phyloP scores from a whole-genome alignment of 2,113 vertebrate species.

The Scortum barcoo region DNA sequence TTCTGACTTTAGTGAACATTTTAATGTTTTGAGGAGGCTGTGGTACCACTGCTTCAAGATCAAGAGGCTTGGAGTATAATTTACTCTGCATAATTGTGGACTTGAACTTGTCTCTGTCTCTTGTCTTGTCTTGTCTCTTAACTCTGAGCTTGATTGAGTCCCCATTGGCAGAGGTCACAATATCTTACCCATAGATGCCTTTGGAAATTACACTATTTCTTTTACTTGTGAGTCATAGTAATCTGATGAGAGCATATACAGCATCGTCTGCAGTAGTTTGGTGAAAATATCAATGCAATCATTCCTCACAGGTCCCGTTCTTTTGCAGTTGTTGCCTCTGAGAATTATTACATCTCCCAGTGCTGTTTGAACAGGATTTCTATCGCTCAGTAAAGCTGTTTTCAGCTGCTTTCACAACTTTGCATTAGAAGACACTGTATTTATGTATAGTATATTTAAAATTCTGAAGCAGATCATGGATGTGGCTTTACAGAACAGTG shows the following conservation, averaged over 20 bases:
- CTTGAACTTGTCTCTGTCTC: constrained; percentile 6
- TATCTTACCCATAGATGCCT: too few species aligned
- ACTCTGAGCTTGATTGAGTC: constrained; percentile 2
- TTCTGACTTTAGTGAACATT: background rate
- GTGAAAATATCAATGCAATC: background rate
- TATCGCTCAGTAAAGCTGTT: background rate
- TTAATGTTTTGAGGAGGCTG: background rate
- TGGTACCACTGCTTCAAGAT: background rate
- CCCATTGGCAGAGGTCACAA: background rate
- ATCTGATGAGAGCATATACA: background rate
- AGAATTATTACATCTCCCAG: background rate
- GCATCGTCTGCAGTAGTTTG: background rate
- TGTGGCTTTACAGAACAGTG: constrained; percentile 29
- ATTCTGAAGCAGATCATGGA: constrained; percentile 28
- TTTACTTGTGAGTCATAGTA: background rate
- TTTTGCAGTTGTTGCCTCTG: background rate
- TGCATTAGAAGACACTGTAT: background rate
- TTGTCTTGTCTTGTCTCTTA: too few species aligned
- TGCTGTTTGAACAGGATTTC: background rate
- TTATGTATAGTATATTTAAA: background rate
- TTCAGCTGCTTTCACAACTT: background rate
- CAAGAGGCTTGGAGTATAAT: constrained; percentile 13
- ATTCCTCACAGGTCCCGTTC: background rate
- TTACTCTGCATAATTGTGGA: constrained; percentile 11
- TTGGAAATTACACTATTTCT: too few species aligned